Evolutionary conservation across 2,888 invertebrate genomes (phyloP), one percentile per base, ranked within the genome.

Genomic region (Catocala sponsa): DNA sequence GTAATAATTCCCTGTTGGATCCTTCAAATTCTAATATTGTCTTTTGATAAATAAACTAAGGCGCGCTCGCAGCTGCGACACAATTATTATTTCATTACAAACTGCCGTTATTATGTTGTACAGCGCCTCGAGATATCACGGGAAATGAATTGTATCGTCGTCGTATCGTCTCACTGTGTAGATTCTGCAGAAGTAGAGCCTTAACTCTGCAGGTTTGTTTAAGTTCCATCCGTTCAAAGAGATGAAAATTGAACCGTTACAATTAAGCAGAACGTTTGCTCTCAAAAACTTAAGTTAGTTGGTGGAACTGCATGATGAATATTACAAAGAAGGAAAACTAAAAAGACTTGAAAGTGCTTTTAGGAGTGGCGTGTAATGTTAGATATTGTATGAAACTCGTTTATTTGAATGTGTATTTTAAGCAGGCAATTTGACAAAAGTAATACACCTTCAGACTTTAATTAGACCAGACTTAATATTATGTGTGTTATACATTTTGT

Each of bases 81-180:
- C 76, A 66, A 76, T 76, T 76, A 85, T 83, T 82, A 85, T 85
- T 86, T 84, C 81, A 85, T 86, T 83, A 86, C 78, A 82, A 82
- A 84, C 67, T 74, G 76, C 48, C 77, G 74, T 79, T 81, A 81
- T 82, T 80, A 74, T 74, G 70, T 77, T 73, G 46, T 65, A 68
- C 70, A 68, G 73, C 72, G 74, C 70, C 75, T 74, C 70, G 65
- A 74, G 76, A 74, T 72, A 70, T 72, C 73, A 63, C 65, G 60
- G 65, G 69, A 74, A 80, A 75, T 78, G 74, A 78, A 79, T 76
- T 73, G 76, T 79, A 73, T 67, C 66, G 57, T 66, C 66, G 56
- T 49, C 65, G 59, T 47, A 41, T 46, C 54, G 47, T 42, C 33
- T 50, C 9, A 33, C 55, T 11, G 32, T 46, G n/a, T 12, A 44